These are phyloP conservation scores for Himalopsyche phryganea DNA, from an alignment of 1,140 invertebrate species.

Conservation along the genomic window DNA sequence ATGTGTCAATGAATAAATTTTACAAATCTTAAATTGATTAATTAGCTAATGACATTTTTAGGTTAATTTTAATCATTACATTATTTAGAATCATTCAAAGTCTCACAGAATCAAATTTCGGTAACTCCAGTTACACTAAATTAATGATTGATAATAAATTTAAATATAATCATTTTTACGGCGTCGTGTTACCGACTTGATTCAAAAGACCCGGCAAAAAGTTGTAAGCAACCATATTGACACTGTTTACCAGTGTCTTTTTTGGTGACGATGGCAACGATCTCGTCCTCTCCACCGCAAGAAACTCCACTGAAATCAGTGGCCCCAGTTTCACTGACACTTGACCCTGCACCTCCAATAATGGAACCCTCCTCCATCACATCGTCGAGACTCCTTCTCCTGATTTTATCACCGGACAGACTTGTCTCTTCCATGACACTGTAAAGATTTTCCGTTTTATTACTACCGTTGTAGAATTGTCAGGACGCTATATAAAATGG, in stretches of 20 bases:
- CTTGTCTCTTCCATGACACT: constrained; percentile 53
- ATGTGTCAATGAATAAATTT: too few relatives aligned
- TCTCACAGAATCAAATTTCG: too few relatives aligned
- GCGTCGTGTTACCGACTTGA: constrained; percentile 11
- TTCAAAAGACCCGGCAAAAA: constrained; percentile 42
- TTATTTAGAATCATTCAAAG: too few relatives aligned
- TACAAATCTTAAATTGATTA: too few relatives aligned
- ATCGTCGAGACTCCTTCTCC: constrained; percentile 21
- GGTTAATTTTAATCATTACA: too few relatives aligned
- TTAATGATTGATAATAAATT: too few relatives aligned
- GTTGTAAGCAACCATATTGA: constrained; percentile 52
- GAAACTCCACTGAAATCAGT: constrained; percentile 35
- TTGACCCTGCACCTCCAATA: constrained; percentile 19
- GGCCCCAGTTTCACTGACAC: constrained; percentile 23
- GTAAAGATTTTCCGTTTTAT: constrained; percentile 51
- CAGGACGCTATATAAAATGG: constrained; percentile 54
- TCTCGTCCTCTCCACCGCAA: constrained; percentile 47
- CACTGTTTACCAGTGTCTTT: constrained; percentile 46
- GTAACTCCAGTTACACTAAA: too few relatives aligned
- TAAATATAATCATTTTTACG: too few relatives aligned
- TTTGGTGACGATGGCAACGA: constrained; percentile 51
- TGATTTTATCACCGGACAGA: constrained; percentile 26
- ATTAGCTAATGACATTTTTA: too few relatives aligned
- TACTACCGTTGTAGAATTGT: constrained; percentile 51
- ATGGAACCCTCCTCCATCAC: constrained; percentile 32